Percentiles rank a stretch among this genome's conserved stretches.
These are phyloP conservation scores for Bambusicola thoracicus DNA, from an alignment of 2,113 vertebrate genomes.

Conservation along the genomic window DNA sequence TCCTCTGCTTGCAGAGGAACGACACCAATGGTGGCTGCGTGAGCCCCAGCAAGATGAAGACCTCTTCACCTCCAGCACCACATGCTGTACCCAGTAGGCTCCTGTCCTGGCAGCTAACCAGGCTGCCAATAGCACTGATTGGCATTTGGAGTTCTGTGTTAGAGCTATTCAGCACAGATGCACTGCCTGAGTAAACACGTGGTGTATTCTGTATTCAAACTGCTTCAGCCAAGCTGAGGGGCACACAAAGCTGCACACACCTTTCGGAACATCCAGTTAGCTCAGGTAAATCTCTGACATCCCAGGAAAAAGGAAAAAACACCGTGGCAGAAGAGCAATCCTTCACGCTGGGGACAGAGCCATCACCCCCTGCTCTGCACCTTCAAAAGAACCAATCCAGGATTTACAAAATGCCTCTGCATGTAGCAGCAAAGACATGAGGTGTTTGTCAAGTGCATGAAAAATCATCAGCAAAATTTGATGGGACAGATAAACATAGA, in stretches of 20 bases:
- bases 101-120: not conserved
- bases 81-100: rapidly evolving
- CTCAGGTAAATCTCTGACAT: not conserved
- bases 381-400: not conserved
- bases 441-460: constrained; percentile 47
- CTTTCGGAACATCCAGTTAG: not conserved
- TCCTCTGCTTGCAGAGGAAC: not conserved
- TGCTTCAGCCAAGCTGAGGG: not conserved
- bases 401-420: not conserved
- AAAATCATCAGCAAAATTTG: constrained; percentile 51
- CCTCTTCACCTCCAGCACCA: not conserved
- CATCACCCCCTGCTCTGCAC: not conserved
- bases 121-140: not conserved
- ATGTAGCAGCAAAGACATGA: constrained; percentile 31
- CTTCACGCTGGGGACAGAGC: not conserved
- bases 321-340: not conserved
- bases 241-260: not conserved
- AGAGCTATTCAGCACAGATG: not conserved
- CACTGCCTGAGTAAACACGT: not conserved
- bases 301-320: not conserved
- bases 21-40: not conserved
- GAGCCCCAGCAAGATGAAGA: not conserved
- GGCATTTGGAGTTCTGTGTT: not conserved
- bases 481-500: constrained; percentile 50
- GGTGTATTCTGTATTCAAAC: not conserved